phyloP scores from a whole-genome alignment of 2,888 invertebrate genomes.

The Sceliomorpha sp. region DNA sequence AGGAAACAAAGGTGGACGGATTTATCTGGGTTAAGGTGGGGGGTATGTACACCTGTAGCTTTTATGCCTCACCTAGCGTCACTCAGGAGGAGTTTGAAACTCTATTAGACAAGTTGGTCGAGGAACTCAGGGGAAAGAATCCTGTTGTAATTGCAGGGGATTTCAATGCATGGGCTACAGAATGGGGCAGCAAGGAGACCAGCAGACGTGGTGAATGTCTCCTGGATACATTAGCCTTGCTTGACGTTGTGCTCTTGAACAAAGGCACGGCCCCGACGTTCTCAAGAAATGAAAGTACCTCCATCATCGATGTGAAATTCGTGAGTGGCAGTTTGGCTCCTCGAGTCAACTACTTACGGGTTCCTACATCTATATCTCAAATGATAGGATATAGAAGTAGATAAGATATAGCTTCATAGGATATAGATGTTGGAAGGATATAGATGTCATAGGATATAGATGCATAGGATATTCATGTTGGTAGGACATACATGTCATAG shows the following conservation, averaged over 20 bases:
- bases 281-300: neutral
- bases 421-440: no score
- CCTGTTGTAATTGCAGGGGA: no score
- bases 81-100: constrained; percentile 38
- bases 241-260: constrained; percentile 29
- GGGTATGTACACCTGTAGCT: constrained; percentile 41
- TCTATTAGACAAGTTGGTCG: constrained; percentile 10
- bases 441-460: no score
- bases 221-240: constrained; percentile 34
- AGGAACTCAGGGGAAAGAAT: no score
- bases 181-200: neutral
- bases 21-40: no score
- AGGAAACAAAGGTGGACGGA: no score
- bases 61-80: constrained; percentile 44
- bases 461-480: no score
- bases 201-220: constrained; percentile 6
- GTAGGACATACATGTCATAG: no score
- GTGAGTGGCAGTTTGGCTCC: neutral
- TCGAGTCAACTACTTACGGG: neutral
- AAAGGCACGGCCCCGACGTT: constrained; percentile 6
- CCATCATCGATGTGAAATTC: neutral
- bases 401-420: no score
- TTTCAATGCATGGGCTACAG: no score
- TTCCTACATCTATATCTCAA: no score
- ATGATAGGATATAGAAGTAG: no score